Evolutionary conservation across 37 sponge, comb jelly and placozoan genomes (phyloP).

Genomic region (Lycopodina hypogea): DNA sequence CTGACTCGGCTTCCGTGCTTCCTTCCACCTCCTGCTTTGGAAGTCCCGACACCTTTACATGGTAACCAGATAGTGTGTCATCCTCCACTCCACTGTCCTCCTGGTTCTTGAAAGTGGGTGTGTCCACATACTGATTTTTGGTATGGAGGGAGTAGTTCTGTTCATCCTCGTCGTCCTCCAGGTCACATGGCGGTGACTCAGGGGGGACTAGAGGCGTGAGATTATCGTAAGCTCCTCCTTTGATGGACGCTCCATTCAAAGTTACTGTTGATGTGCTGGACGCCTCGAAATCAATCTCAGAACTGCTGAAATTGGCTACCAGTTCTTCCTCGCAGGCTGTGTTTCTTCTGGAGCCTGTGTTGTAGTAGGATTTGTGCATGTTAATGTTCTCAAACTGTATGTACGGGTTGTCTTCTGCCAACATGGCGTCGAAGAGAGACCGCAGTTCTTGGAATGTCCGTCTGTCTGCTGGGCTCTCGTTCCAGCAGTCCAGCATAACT

Average conservation of each 20-base stretch:
- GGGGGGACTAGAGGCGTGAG: not conserved
- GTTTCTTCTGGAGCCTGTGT: not conserved
- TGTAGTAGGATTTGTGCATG: slow-evolving; percentile 38
- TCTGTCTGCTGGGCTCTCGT: slow-evolving; percentile 26
- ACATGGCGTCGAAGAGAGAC: slow-evolving; percentile 44
- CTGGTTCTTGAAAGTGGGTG: slow-evolving; percentile 24
- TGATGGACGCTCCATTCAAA: not conserved
- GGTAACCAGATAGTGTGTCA: not conserved
- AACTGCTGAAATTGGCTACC: not conserved
- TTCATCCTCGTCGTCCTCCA: too few species aligned
- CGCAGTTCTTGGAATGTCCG: slow-evolving; percentile 46
- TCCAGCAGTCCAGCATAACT: slow-evolving; percentile 62
- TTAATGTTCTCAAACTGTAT: slow-evolving; percentile 36
- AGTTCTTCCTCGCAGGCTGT: not conserved
- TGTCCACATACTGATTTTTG: slow-evolving; percentile 44
- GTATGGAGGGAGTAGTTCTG: not conserved
- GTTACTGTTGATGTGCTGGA: slow-evolving; percentile 3
- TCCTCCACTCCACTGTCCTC: not conserved
- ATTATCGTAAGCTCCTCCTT: slow-evolving; percentile 11
- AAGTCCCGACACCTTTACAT: not conserved
- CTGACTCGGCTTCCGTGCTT: not conserved
- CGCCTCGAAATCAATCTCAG: not conserved
- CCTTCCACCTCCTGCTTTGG: not conserved
- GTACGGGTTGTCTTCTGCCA: slow-evolving; percentile 27
- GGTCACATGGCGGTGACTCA: not conserved